Evolutionary conservation across 1,140 invertebrate species (phyloP), one percentile per base, ranked within the genome.

Genomic region (Drosophila parvula): DNA sequence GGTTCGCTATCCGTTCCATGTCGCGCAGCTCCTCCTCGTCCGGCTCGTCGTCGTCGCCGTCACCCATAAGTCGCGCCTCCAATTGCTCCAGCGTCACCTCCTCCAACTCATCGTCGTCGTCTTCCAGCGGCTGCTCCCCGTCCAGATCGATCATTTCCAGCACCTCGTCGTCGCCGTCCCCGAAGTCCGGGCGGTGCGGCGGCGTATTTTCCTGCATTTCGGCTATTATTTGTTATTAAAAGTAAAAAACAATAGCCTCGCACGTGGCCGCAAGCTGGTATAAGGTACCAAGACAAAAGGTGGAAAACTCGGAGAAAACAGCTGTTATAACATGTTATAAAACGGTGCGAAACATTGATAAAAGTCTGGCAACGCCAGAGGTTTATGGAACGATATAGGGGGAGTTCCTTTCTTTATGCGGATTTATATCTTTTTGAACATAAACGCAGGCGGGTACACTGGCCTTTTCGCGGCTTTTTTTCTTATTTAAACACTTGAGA

Each of bases 171-270:
- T 74, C 79, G 7, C 74, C 81, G 14, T 86, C 78, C n/a, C 86
- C 86, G 18, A 91, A 78, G 32, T 90, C 81, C 8, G 75, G 81
- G 12, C 74, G 71, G 50, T 88, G 81, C 8, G 90, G 90, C 22
- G 90, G 90, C 18, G 90, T 91, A 64, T 91, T 91, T 6, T 91
- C 74, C 16, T 76, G 81, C 90, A 91, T 91, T 45, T 11, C 68
- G 4, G 28, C 18, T 34, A 36, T 40, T 7, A 28, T 27, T 28
- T 53, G 16, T 43, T 50, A 27, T 45, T 36, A 57, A 27, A 56
- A 74, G 69, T 57, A 40, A 48, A 40, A 28, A 32, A 32, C n/a
- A 32, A 58, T n/a, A 30, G 43, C 45, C n/a, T 30, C 56, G 74
- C 63, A 70, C 75, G 73, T 79, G 64, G 61, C n/a, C 30, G 5